Conservation (phyloP, 2,797 vertebrate genomes). For the Bothrops alternatus region DNA sequence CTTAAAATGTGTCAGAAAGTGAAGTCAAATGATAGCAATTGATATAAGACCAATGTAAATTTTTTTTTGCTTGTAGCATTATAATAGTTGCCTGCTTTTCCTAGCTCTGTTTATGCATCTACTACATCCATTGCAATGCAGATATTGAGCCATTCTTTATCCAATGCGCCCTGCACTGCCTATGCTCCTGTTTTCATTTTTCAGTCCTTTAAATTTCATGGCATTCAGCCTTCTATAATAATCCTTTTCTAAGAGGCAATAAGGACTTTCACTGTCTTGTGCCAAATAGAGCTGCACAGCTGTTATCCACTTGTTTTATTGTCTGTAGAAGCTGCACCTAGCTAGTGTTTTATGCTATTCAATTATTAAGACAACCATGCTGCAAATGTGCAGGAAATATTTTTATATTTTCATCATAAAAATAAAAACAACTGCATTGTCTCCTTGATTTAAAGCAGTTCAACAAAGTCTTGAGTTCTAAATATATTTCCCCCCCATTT, state of each 20-base stretch:
- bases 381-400: constrained; percentile 36
- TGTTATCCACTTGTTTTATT: constrained; percentile 26
- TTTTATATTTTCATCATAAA: constrained; percentile 55
- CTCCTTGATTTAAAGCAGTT: not conserved
- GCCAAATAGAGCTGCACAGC: not conserved
- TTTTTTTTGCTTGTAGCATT: not conserved
- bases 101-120: not conserved
- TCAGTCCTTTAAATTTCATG: not conserved
- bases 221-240: not conserved
- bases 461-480: constrained; percentile 7
- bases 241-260: constrained; percentile 17
- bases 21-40: not conserved
- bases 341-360: constrained; percentile 25
- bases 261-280: not conserved
- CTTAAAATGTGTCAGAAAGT: not conserved
- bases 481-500: not conserved
- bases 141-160: not conserved
- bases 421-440: constrained; percentile 17
- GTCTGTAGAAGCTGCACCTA: constrained; percentile 28
- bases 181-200: not conserved
- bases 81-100: not conserved
- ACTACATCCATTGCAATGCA: not conserved
- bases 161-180: not conserved
- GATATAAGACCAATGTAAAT: not conserved
- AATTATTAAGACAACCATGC: constrained; percentile 27